Conservation (phyloP, 2,888 invertebrate species). For the Latheticus oryzae region DNA sequence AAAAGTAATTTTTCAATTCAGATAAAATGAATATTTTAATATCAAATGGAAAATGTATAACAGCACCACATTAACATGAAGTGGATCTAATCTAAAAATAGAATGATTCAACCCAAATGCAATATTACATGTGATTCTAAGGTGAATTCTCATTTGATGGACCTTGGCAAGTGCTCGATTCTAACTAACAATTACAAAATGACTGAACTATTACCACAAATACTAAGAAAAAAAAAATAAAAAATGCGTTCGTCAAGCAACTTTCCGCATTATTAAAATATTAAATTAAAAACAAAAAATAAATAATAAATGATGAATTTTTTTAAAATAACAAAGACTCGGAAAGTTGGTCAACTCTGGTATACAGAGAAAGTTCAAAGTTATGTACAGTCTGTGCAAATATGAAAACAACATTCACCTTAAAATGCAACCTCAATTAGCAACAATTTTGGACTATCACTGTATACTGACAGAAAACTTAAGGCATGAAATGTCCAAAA, state of each 20-base stretch:
- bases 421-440: slow-evolving; percentile 27
- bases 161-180: slow-evolving; percentile 52
- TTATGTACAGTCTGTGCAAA: slow-evolving; percentile 36
- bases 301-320: slow-evolving; percentile 16
- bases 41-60: slow-evolving; percentile 27
- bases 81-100: slow-evolving; percentile 41
- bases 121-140: slow-evolving; percentile 42
- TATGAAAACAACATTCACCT: slow-evolving; percentile 31
- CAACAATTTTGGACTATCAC: slow-evolving; percentile 41
- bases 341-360: slow-evolving; percentile 47
- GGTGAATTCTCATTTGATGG: slow-evolving; percentile 44
- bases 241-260: slow-evolving; percentile 47
- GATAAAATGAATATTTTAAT: slow-evolving; percentile 23
- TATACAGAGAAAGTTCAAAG: slow-evolving; percentile 47
- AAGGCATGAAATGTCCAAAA: slow-evolving; percentile 44
- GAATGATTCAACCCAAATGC: slow-evolving; percentile 44
- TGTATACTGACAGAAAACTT: slow-evolving; percentile 43
- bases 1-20: slow-evolving; percentile 33
- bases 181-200: slow-evolving; percentile 51
- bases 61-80: slow-evolving; percentile 45
- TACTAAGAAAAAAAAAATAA: slow-evolving; percentile 47
- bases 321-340: slow-evolving; percentile 28
- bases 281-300: slow-evolving; percentile 35
- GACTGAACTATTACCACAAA: slow-evolving; percentile 49
- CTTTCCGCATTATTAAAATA: slow-evolving; percentile 40